These are phyloP conservation scores for Drosophila punjabiensis DNA, from an alignment of 1,140 invertebrate genomes.

Conservation along the genomic window DNA sequence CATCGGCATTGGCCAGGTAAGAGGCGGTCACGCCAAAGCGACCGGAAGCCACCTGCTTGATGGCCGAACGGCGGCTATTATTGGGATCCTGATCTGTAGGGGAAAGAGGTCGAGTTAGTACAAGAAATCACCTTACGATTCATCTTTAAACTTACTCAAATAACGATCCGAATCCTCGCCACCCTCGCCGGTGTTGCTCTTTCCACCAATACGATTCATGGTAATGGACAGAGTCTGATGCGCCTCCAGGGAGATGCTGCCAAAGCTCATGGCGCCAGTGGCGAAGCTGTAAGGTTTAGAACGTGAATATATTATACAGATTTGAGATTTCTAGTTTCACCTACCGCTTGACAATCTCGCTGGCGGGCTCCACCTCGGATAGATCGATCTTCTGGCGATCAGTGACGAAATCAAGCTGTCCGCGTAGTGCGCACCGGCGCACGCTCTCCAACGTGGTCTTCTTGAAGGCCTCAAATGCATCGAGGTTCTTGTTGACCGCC, in stretches of 20 bases:
- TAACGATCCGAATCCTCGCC: slow-evolving; percentile 96
- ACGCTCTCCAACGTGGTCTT: slow-evolving; percentile 95
- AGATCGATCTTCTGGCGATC: slow-evolving; percentile 92
- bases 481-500: slow-evolving; percentile 91
- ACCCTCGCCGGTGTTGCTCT: slow-evolving; percentile 99
- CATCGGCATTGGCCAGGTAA: slow-evolving; percentile 98
- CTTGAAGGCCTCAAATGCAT: slow-evolving; percentile 95
- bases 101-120: background rate
- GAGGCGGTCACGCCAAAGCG: slow-evolving; percentile 99
- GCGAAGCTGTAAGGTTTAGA: slow-evolving; percentile 57
- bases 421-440: slow-evolving; percentile 94
- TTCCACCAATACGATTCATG: slow-evolving; percentile 98
- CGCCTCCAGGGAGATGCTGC: slow-evolving; percentile 92
- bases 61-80: slow-evolving; percentile 92
- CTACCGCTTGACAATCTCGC: slow-evolving; percentile 98
- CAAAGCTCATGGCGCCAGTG: slow-evolving; percentile 88
- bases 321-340: background rate
- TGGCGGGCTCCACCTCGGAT: slow-evolving; percentile 95
- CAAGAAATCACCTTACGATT: accelerated
- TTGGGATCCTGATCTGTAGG: slow-evolving; percentile 89
- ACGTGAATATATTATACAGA: too few species aligned
- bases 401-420: slow-evolving; percentile 94
- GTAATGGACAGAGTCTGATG: slow-evolving; percentile 97
- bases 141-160: slow-evolving; percentile 86
- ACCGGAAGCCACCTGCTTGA: slow-evolving; percentile 98